Conservation (phyloP, 2,797 vertebrate species). For the Falco rusticolus region DNA sequence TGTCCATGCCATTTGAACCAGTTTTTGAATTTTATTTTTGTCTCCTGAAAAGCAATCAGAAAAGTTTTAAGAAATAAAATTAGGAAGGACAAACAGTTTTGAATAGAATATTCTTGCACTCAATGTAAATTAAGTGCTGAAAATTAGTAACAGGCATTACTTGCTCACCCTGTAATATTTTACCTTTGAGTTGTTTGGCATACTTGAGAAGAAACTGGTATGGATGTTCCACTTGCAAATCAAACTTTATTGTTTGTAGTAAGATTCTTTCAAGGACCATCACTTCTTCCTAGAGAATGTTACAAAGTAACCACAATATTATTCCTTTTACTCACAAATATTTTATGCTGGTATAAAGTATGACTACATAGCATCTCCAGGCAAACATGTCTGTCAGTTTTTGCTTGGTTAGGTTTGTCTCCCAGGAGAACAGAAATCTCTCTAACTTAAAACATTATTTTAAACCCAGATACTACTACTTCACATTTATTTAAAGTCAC, state of each 20-base stretch:
- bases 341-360: neutral
- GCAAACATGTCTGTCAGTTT: neutral
- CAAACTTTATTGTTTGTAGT: constrained; percentile 97
- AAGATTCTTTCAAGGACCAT: constrained; percentile 98
- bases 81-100: neutral
- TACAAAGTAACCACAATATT: neutral
- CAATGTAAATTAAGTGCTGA: neutral
- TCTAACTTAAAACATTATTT: neutral
- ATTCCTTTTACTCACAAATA: neutral
- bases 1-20: constrained; percentile 97
- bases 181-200: constrained; percentile 98
- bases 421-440: neutral
- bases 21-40: constrained; percentile 96
- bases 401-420: neutral
- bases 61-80: neutral
- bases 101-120: neutral
- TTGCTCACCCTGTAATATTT: neutral
- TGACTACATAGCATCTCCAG: neutral
- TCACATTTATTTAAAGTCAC: neutral
- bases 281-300: constrained; percentile 89
- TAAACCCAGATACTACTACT: neutral
- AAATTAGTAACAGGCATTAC: neutral
- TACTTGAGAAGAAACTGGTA: constrained; percentile 97
- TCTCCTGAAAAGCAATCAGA: constrained; percentile 79
- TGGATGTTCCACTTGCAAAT: constrained; percentile 96